Base-by-base conservation (phyloP, 2,888 invertebrate genomes). In the Hedya salicella region DNA sequence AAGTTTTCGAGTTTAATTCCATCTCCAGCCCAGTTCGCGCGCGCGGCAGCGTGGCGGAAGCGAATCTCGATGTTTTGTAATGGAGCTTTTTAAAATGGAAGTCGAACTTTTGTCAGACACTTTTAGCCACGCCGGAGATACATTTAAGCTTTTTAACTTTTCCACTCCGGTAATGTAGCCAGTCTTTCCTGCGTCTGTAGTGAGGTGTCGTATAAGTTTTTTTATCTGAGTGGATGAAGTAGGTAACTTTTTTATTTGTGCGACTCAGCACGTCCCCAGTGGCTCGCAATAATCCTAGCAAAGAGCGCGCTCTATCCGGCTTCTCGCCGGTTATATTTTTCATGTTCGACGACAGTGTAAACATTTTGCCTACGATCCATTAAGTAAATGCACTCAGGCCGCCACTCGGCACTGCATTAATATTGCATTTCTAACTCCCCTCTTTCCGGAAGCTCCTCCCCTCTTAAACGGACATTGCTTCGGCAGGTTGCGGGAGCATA, bases 111-210 rank as follows among this genome's bases (percentile, higher is more conserved):
- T 91, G 92, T 92, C 91, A 91, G 91, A 91, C 89, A 91, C 92
- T 92, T 91, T 91, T 91, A 91, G 92, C 91, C 90, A 88, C 87
- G 88, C 87, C 87, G 83, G 90, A 89, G 90, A 91, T 91, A 92
- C 92, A 91, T 92, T 92, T 92, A 92, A 91, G 91, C 92, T 91
- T 91, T 92, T 91, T 91, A 92, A 92, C 92, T 92, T 92, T 92
- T 90, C 91, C 90, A 91, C 91, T 91, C 89, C 88, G 86, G 91
- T 91, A 92, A 91, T 91, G 91, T 91, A 91, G 89, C 88, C 83
- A 85, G 87, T 88, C 88, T 85, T 85, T 86, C 81, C 82, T 85
- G 79, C 82, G 77, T 81, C 81, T 87, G 85, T 87, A 84, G 83
- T 83, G 79, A 88, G 86, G 86, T 89, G 86, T 86, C 84, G 83